Evolutionary conservation across 2,113 vertebrate genomes (phyloP).

Genomic region (Dolichotis patagonum): DNA sequence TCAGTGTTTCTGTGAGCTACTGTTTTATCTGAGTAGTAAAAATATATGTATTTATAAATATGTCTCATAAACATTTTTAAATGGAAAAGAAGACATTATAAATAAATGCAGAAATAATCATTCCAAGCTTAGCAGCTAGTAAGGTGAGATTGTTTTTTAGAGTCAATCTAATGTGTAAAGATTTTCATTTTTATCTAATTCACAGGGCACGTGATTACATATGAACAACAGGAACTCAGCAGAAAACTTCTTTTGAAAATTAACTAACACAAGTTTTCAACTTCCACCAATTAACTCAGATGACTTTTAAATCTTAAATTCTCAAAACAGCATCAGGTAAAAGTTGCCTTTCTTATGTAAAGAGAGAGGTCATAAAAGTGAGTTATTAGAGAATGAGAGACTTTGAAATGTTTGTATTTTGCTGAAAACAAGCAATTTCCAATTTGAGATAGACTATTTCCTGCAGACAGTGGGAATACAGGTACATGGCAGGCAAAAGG

Average conservation of each 20-base stretch:
- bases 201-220: background rate
- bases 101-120: conserved; percentile 7
- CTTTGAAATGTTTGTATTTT: conserved; percentile 8
- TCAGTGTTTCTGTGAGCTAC: background rate
- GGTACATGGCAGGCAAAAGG: background rate
- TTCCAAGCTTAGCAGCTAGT: background rate
- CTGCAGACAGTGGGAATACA: background rate
- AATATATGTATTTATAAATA: conserved; percentile 11
- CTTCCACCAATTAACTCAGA: background rate
- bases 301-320: background rate
- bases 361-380: background rate
- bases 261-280: background rate
- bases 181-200: conserved; percentile 24
- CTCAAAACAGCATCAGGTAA: background rate
- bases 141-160: conserved; percentile 13
- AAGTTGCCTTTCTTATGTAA: background rate
- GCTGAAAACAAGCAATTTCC: background rate
- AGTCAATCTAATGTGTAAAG: background rate
- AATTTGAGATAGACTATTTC: background rate
- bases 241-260: conserved; percentile 41
- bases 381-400: background rate
- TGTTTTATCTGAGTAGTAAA: background rate
- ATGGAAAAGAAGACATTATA: background rate
- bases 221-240: background rate
- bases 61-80: background rate